phyloP scores from a whole-genome alignment of 2,888 invertebrate species.

The Patella pellucida region DNA sequence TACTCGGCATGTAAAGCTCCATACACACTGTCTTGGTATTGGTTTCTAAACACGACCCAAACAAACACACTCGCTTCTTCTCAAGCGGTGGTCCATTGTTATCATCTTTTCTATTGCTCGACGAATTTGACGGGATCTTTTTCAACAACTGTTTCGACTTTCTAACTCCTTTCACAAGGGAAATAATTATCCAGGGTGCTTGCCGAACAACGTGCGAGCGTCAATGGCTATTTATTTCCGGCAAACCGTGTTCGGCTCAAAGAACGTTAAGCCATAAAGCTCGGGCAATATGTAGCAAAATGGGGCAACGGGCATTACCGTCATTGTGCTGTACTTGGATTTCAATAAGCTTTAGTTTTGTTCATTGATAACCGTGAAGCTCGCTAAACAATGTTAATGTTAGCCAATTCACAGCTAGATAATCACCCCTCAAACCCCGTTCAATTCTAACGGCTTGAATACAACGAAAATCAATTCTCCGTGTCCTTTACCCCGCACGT shows the following conservation, averaged over 20 bases:
- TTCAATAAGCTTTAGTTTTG: conserved; percentile 16
- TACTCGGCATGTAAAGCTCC: no score
- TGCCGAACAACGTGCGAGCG: conserved; percentile 22
- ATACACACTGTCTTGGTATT: no score
- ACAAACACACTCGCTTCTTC: background rate
- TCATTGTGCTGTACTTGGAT: background rate
- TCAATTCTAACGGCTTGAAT: conserved; percentile 10
- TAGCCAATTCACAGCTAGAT: conserved; percentile 12
- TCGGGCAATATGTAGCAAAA: conserved; percentile 31
- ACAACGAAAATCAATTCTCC: conserved; percentile 9
- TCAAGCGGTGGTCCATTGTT: conserved; percentile 4
- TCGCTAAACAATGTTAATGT: conserved; percentile 17
- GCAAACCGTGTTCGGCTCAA: conserved; percentile 15
- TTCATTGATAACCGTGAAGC: conserved; percentile 22
- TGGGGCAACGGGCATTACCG: conserved; percentile 19
- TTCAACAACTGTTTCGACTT: conserved; percentile 11
- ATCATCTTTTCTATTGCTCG: background rate
- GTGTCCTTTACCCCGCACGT: conserved; percentile 1
- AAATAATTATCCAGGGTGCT: conserved; percentile 6
- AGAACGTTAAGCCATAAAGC: conserved; percentile 26
- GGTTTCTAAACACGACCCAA: background rate
- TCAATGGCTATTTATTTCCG: conserved; percentile 31
- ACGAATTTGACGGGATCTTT: conserved; percentile 3
- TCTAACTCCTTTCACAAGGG: conserved; percentile 7
- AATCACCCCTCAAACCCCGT: conserved; percentile 5